A percentile compares a stretch with the other conserved stretches of the same genome.
Conservation (phyloP, 2,113 vertebrate genomes). For the Silurus asotus region DNA sequence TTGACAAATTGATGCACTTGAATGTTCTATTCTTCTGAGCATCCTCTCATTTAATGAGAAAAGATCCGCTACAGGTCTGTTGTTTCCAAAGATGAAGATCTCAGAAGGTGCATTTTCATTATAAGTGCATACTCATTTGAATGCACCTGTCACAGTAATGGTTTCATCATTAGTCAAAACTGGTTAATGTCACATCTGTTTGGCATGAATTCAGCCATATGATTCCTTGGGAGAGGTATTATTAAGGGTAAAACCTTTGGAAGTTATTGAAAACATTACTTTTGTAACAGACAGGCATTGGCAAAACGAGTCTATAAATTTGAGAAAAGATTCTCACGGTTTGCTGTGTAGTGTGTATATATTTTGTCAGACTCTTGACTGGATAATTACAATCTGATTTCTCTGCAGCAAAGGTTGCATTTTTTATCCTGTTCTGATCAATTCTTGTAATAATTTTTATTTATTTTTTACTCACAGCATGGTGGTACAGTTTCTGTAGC, state of each 20-base stretch:
- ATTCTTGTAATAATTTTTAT: not conserved
- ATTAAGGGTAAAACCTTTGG: not conserved
- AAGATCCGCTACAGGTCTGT: not conserved
- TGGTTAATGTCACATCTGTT: not conserved
- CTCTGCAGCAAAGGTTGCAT: not conserved
- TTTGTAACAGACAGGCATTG: not conserved
- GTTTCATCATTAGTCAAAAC: not conserved
- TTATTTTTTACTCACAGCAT: not conserved
- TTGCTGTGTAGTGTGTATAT: too few relatives aligned
- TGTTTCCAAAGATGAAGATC: not conserved
- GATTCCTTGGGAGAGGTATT: not conserved
- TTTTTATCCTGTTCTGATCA: not conserved
- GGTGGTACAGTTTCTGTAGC: not conserved
- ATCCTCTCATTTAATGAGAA: too few relatives aligned
- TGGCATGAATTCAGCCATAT: not conserved
- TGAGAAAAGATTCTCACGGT: too few relatives aligned
- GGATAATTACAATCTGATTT: conserved; percentile 8
- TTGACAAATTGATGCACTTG: too few relatives aligned
- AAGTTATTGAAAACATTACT: too few relatives aligned
- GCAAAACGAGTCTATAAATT: not conserved
- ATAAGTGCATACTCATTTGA: not conserved
- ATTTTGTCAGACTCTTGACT: not conserved
- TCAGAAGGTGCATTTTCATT: not conserved
- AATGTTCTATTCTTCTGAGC: too few relatives aligned
- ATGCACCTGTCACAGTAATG: not conserved